A percentile compares a stretch with the other conserved stretches of the same genome.
Conservation (phyloP, 2,797 vertebrate genomes). For the Brotogeris chrysoptera region DNA sequence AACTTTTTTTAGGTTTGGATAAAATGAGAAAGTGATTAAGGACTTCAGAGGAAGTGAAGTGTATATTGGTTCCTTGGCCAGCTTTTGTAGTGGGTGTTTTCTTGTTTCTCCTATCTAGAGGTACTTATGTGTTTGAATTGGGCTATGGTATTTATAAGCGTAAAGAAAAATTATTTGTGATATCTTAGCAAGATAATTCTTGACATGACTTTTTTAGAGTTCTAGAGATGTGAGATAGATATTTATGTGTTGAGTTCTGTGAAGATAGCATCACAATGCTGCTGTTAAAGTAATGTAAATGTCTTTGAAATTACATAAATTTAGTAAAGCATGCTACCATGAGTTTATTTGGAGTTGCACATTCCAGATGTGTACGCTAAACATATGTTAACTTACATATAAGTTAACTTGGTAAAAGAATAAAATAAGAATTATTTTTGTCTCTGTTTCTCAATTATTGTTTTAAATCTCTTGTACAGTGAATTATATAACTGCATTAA, state of each 20-base stretch:
- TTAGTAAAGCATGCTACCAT: neutral
- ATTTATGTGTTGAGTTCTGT: neutral
- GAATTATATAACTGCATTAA: neutral
- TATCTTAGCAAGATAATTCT: neutral
- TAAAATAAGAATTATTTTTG: neutral
- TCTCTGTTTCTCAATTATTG: fast-evolving
- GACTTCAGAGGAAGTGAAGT: neutral
- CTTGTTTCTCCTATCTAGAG: neutral
- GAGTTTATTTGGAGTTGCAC: neutral
- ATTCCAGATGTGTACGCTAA: neutral
- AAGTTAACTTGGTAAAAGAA: neutral
- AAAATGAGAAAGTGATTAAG: neutral
- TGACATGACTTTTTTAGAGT: neutral
- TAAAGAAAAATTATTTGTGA: neutral
- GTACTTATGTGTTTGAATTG: neutral
- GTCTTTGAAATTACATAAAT: neutral
- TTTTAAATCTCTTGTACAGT: neutral
- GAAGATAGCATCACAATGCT: neutral
- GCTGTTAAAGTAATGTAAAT: neutral
- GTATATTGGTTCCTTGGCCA: neutral
- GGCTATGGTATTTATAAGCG: neutral
- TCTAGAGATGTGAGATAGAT: neutral
- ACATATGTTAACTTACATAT: neutral
- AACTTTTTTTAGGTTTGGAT: neutral
- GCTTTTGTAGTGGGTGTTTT: neutral